Conservation (phyloP, 53 echinoderm and acorn worm species). For the Mesocentrotus franciscanus region DNA sequence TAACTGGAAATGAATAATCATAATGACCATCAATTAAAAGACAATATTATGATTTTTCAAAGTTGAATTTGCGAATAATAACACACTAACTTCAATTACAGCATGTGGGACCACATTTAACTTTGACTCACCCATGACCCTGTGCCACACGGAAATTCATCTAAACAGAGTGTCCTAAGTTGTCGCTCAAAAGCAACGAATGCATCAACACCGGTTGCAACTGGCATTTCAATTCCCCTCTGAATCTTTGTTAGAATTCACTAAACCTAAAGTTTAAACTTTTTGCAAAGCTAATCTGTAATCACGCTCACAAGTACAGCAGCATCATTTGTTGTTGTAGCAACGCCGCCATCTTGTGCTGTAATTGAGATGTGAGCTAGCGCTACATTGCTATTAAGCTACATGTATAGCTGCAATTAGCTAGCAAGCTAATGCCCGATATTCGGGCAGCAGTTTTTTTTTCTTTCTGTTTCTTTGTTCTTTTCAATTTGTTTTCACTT, state of each 20-base stretch:
- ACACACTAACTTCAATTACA: neutral
- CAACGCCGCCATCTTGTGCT: conserved; percentile 48
- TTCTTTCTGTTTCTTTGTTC: too few relatives aligned
- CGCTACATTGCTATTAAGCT: too few relatives aligned
- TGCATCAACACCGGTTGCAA: conserved; percentile 80
- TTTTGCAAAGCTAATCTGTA: neutral
- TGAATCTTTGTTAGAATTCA: neutral
- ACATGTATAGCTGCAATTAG: too few relatives aligned
- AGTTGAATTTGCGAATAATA: too few relatives aligned
- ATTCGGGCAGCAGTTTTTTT: too few relatives aligned
- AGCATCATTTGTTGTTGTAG: conserved; percentile 41
- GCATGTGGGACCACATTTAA: neutral
- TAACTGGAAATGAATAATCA: too few relatives aligned
- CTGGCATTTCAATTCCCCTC: conserved; percentile 70
- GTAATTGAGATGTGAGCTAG: too few relatives aligned
- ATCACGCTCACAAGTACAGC: neutral
- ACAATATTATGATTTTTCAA: too few relatives aligned
- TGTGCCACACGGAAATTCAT: conserved; percentile 95
- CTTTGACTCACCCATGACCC: conserved; percentile 83
- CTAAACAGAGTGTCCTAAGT: conserved; percentile 88
- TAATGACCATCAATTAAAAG: too few relatives aligned
- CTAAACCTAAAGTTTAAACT: too few relatives aligned
- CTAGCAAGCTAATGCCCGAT: too few relatives aligned
- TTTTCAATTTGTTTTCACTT: too few relatives aligned
- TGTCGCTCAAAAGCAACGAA: conserved; percentile 91